These are phyloP conservation scores for Vireo griseus DNA, from an alignment of 2,797 vertebrate genomes.

Conservation along the genomic window DNA sequence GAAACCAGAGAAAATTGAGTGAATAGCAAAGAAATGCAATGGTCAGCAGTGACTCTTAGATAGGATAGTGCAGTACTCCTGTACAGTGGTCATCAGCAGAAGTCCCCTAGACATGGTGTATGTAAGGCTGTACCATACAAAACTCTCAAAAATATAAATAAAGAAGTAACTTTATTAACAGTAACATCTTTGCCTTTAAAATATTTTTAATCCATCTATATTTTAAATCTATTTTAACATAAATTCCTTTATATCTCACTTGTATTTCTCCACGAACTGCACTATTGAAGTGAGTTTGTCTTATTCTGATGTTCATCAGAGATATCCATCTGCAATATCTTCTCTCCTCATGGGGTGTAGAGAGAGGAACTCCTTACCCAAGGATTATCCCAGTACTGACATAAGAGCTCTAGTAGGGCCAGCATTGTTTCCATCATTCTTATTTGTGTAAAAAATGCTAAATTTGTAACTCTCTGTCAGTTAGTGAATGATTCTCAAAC, in stretches of 20 bases:
- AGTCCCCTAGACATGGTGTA: not conserved
- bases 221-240: not conserved
- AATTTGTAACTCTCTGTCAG: not conserved
- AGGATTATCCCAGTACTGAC: not conserved
- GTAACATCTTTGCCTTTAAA: not conserved
- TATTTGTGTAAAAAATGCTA: not conserved
- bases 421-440: not conserved
- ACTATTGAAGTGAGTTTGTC: not conserved
- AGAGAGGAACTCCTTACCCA: not conserved
- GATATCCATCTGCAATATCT: not conserved
- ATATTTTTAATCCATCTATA: not conserved
- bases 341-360: not conserved
- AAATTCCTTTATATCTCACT: not conserved
- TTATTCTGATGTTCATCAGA: not conserved
- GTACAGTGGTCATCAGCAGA: not conserved
- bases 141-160: not conserved
- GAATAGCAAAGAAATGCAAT: not conserved
- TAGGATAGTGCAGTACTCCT: not conserved
- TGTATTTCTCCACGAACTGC: not conserved
- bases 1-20: not conserved
- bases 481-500: not conserved
- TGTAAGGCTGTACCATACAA: not conserved
- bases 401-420: not conserved
- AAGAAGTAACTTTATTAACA: not conserved
- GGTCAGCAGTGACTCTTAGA: not conserved